These are phyloP conservation scores for Noctua janthe DNA, from an alignment of 2,888 invertebrate species.

Conservation along the genomic window DNA sequence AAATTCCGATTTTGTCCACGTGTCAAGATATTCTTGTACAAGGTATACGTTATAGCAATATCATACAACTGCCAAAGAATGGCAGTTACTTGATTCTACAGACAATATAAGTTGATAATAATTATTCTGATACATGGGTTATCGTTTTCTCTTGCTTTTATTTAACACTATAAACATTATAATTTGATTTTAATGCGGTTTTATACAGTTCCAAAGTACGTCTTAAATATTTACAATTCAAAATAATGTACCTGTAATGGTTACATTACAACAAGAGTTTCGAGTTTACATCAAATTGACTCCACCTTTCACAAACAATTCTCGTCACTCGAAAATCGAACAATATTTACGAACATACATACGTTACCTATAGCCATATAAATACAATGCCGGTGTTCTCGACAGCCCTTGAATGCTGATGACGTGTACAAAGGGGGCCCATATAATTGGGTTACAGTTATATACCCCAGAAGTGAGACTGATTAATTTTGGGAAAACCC, in stretches of 20 bases:
- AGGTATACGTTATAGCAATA: neutral
- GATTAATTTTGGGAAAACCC: slow-evolving; percentile 68
- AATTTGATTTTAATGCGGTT: neutral
- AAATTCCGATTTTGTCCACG: neutral
- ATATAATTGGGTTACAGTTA: slow-evolving; percentile 66
- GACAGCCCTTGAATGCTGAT: slow-evolving; percentile 63
- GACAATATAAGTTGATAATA: neutral
- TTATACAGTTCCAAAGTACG: neutral
- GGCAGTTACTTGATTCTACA: neutral
- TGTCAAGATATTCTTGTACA: neutral
- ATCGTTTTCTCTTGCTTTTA: neutral
- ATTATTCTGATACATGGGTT: neutral
- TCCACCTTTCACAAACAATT: slow-evolving; percentile 31
- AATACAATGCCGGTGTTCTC: slow-evolving; percentile 51
- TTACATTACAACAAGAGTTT: neutral
- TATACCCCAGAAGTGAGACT: slow-evolving; percentile 49
- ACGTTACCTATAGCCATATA: neutral
- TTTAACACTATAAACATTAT: neutral
- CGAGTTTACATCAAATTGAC: neutral
- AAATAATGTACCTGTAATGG: neutral
- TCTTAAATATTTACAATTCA: neutral
- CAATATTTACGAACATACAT: slow-evolving; percentile 6
- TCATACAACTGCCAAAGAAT: neutral
- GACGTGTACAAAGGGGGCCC: slow-evolving; percentile 58
- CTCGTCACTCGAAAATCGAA: slow-evolving; percentile 22